Base-by-base conservation (phyloP, 1,140 invertebrate species). In the Cecropterus lyciades region DNA sequence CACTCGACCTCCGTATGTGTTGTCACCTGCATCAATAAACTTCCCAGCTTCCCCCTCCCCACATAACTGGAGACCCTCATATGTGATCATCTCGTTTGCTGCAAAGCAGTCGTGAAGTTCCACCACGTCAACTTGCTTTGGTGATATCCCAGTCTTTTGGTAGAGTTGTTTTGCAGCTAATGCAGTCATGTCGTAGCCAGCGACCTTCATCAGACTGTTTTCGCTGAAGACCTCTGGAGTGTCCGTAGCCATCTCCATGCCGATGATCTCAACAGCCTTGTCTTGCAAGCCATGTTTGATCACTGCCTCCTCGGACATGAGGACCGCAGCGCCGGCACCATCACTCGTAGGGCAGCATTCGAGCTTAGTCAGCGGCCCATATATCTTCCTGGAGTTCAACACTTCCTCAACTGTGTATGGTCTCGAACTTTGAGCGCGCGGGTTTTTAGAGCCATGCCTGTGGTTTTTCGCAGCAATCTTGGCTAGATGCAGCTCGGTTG, bases 41-140 rank as follows among this genome's bases (percentile, higher is more conserved):
- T 97, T 96, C n/a, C 96, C 97, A n/a, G 96, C 99, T 91, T 98
- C 95, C 67, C 98, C 99, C 69, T 95, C 95, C 4, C 94, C 94
- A 91, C 99, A 99, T 0, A 99, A 91, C 14, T 99, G 98, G 11
- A 99, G 93, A 0, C 98, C 98, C 93, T 99, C 99, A 80, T 99
- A 99, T 1, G 98, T 99, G 5, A 99, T 97, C 24, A 99, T 91
- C 83, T 99, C 99, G 92, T 99, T 99, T 3, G 97, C 95, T 4
- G 98, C 98, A 92, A 99, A 99, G 30, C 57, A 99, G 87, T 99
- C 99, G 80, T 99, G 99, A n/a, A 99, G 93, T 89, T 99, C 99
- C n/a, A 99, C 94, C 0, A 99, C 98, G 93, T 99, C 94, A 1
- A 99, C 96, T 84, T 99, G 96, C 8, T 92, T 92, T 1, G 98